phyloP scores from a whole-genome alignment of 2,113 vertebrate genomes.

The Lycocorax pyrrhopterus region DNA sequence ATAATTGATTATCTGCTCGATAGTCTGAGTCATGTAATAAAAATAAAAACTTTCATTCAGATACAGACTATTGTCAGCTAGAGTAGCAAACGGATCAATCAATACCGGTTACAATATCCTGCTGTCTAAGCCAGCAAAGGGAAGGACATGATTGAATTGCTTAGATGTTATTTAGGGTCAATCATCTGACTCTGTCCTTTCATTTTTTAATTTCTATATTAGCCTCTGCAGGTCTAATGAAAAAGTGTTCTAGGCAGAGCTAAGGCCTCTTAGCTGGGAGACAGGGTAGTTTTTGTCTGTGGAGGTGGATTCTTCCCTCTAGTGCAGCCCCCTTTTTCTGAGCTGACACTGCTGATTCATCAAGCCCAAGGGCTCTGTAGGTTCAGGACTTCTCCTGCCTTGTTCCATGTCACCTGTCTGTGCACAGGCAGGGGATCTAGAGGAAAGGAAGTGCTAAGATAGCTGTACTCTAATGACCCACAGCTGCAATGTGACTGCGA shows the following conservation, averaged over 20 bases:
- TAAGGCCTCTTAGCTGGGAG: neutral
- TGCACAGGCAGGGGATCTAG: neutral
- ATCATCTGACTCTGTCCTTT: slow-evolving; percentile 36
- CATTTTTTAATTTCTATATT: slow-evolving; percentile 11
- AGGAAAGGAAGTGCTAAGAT: neutral
- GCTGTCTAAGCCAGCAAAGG: slow-evolving; percentile 25
- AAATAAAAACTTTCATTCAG: slow-evolving; percentile 15
- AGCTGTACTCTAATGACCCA: neutral
- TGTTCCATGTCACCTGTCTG: neutral
- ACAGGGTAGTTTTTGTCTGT: neutral
- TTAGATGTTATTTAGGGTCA: slow-evolving; percentile 57
- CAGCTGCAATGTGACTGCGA: neutral
- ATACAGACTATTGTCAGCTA: neutral
- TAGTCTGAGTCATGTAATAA: slow-evolving; percentile 12
- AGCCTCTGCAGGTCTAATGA: neutral
- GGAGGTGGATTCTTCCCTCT: neutral
- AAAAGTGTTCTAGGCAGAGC: neutral
- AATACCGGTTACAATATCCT: slow-evolving; percentile 19
- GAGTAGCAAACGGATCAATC: slow-evolving; percentile 13
- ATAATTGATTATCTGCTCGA: neutral
- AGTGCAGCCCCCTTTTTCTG: neutral
- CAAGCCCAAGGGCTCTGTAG: neutral
- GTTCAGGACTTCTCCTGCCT: neutral
- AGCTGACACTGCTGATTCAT: neutral
- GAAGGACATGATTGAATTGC: slow-evolving; percentile 45